These are phyloP conservation scores for Globicephala melas DNA, from an alignment of 2,113 vertebrate genomes.

Conservation along the genomic window DNA sequence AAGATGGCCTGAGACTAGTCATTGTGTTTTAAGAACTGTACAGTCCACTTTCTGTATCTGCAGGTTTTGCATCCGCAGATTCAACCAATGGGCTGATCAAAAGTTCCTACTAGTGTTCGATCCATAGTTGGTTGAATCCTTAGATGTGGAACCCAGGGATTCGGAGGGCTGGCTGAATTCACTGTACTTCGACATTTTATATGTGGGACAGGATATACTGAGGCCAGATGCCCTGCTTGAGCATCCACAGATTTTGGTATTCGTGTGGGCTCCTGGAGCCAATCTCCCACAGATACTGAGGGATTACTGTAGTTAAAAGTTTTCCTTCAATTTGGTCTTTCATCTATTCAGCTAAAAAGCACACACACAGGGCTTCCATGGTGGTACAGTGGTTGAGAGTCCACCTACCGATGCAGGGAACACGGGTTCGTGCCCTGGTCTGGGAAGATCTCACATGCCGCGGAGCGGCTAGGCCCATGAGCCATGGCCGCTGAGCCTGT, in stretches of 20 bases:
- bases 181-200: neutral
- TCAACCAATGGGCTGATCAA: neutral
- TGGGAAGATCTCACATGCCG: too few relatives aligned
- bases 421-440: too few relatives aligned
- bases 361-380: neutral
- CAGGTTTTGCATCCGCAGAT: neutral
- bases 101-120: neutral
- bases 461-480: too few relatives aligned
- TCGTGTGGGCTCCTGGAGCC: neutral
- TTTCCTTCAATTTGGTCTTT: conserved; percentile 2
- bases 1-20: neutral
- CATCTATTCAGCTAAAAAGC: neutral
- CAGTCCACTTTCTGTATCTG: neutral
- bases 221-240: neutral
- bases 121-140: neutral
- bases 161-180: neutral
- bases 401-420: too few relatives aligned
- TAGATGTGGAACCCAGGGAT: neutral
- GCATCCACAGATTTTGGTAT: neutral
- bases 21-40: neutral
- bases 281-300: neutral
- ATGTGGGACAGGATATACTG: neutral
- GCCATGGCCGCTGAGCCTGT: too few relatives aligned
- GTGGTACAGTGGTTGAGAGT: too few relatives aligned
- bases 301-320: neutral